Conservation (phyloP, 1,140 invertebrate genomes). For the Apocrypta bakeri region DNA sequence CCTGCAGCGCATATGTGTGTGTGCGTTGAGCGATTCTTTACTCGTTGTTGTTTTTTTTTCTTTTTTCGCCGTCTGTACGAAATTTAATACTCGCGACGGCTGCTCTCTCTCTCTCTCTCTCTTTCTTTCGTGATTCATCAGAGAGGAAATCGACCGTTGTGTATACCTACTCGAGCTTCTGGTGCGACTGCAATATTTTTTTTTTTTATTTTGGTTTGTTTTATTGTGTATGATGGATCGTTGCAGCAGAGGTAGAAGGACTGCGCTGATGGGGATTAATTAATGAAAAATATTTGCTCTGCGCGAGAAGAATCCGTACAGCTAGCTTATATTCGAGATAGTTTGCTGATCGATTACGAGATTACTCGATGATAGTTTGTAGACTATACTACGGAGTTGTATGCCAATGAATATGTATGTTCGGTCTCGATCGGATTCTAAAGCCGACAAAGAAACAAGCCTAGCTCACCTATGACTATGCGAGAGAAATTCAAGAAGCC, state of each 20-base stretch:
- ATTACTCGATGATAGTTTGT: constrained; percentile 4
- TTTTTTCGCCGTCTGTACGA: constrained; percentile 35
- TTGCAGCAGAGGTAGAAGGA: not conserved
- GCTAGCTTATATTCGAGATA: no score
- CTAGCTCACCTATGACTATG: not conserved
- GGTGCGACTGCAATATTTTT: not conserved
- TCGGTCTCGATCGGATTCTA: no score
- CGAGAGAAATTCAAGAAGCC: not conserved
- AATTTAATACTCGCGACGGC: constrained; percentile 40
- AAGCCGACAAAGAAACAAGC: not conserved
- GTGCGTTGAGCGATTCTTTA: constrained; percentile 1
- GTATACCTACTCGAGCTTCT: not conserved
- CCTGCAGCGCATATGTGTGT: not conserved
- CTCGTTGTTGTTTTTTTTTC: no score
- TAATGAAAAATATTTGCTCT: not conserved
- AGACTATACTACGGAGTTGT: not conserved
- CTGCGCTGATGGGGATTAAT: not conserved
- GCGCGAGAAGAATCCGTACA: not conserved
- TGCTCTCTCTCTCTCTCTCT: no score
- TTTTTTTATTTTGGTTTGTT: not conserved
- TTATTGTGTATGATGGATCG: no score
- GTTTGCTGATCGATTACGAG: not conserved
- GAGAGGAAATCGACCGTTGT: not conserved
- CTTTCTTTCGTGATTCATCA: not conserved
- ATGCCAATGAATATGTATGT: not conserved